Base-by-base conservation (phyloP, 2,888 invertebrate species). In the Oscheius sp. region DNA sequence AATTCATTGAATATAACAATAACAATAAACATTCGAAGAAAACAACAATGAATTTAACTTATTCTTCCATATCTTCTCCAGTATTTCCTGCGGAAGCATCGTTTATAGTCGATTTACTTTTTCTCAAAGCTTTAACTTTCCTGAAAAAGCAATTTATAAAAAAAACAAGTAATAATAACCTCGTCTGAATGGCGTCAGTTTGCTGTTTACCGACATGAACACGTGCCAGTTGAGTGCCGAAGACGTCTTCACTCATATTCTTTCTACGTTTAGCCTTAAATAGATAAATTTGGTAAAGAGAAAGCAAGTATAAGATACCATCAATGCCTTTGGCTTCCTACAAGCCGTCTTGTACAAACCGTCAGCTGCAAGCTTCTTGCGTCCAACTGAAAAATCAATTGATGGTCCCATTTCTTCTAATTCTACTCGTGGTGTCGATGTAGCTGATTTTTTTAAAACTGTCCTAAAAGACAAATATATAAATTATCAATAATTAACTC, bases 381-480 rank as follows among this genome's bases (percentile, higher is more conserved):
- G 90, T 75, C 95, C 90, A 36, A 73, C 68, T 67, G 90, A 90
- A 77, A 98, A 91, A 87, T 96, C 94, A 76, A 94, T 90, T 24
- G 92, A 91, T 22, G 98, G 98, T 24, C 98, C 95, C 84, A 95
- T 94, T 89, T 94, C 94, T 87, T 91, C 91, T 57, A 98, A 88
- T 88, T 97, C 96, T 75, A 95, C 91, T 76, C 94, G 90, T 0
- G 97, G 97, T 59, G 91, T 92, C 82, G 91, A 90, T 74, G 91
- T 90, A 0, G 94, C 95, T 75, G 95, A 95, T 87, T 96, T 97
- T 86, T 95, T 95, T 56, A 96, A 61, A 50, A 66, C 45, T 22
- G 50, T 56, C 32, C 71, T 68, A 30, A 26, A 70, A 45, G 12
- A 8, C 8, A 36, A 38, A 14, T 59, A 38, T 20, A 2, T 33